A percentile compares a stretch with the other conserved stretches of the same genome.
Conservation (phyloP, 2,888 invertebrate species). For the Anticlea derivata region DNA sequence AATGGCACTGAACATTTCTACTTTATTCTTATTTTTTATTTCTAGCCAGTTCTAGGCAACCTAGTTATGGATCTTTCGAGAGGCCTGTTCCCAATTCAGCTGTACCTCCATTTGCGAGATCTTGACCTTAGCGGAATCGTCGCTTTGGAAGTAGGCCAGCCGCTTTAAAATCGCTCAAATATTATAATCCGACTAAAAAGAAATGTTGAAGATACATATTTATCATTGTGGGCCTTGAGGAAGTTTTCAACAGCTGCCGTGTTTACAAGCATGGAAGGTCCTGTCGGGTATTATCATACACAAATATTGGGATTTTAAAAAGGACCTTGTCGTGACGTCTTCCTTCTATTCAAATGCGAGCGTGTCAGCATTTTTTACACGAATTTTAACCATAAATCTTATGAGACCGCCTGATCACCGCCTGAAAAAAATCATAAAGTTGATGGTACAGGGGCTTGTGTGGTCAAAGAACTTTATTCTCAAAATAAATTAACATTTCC, state of each 20-base stretch:
- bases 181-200: background rate
- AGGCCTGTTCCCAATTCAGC: background rate
- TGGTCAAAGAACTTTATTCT: no score
- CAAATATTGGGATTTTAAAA: slow-evolving; percentile 10
- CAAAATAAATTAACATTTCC: no score
- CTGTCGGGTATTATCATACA: slow-evolving; percentile 12
- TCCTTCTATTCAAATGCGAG: no score
- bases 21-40: slow-evolving; percentile 21
- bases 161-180: slow-evolving; percentile 7
- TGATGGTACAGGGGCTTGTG: no score
- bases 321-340: no score
- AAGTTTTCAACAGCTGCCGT: slow-evolving; percentile 8
- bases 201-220: background rate
- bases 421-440: no score
- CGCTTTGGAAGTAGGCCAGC: slow-evolving; percentile 17
- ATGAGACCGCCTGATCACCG: no score
- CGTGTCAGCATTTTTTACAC: no score
- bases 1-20: slow-evolving; percentile 34
- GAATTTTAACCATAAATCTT: no score
- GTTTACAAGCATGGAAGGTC: slow-evolving; percentile 17
- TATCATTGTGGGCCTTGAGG: slow-evolving; percentile 12
- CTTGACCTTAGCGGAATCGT: slow-evolving; percentile 15
- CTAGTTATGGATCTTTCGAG: slow-evolving; percentile 14
- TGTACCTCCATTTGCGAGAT: slow-evolving; percentile 4
- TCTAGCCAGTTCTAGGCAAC: slow-evolving; percentile 18